Conservation (phyloP, 2,797 vertebrate genomes). For the Lacerta agilis region DNA sequence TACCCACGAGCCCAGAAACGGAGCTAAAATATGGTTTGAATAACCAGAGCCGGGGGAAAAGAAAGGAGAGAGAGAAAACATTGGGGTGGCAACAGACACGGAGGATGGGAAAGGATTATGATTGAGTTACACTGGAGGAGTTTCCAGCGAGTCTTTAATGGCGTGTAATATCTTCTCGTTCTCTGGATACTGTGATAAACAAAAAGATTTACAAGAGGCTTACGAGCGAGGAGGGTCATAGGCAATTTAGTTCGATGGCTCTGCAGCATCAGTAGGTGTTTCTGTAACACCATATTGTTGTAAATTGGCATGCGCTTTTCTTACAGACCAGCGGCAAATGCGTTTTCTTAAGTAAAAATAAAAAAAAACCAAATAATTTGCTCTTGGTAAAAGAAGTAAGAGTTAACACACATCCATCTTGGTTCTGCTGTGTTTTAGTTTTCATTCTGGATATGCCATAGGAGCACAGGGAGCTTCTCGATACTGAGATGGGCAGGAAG, state of each 20-base stretch:
- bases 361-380: no score
- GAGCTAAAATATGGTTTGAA: conserved; percentile 41
- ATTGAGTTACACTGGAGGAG: neutral
- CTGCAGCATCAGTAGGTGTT: neutral
- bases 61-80: conserved; percentile 28
- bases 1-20: conserved; percentile 3
- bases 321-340: no score
- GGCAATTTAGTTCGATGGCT: conserved; percentile 57
- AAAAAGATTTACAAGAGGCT: conserved; percentile 55
- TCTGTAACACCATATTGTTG: no score
- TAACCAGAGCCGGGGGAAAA: conserved; percentile 26
- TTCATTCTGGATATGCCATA: no score
- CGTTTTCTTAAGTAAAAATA: no score
- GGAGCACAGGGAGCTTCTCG: no score
- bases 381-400: no score
- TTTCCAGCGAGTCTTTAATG: conserved; percentile 60
- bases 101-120: conserved; percentile 38
- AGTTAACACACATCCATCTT: no score
- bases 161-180: conserved; percentile 35
- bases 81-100: conserved; percentile 34
- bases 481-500: no score
- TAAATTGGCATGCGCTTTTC: no score
- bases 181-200: conserved; percentile 54
- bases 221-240: conserved; percentile 47
- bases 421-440: no score